Conservation (phyloP, 2,888 invertebrate genomes). For the Unio pictorum region DNA sequence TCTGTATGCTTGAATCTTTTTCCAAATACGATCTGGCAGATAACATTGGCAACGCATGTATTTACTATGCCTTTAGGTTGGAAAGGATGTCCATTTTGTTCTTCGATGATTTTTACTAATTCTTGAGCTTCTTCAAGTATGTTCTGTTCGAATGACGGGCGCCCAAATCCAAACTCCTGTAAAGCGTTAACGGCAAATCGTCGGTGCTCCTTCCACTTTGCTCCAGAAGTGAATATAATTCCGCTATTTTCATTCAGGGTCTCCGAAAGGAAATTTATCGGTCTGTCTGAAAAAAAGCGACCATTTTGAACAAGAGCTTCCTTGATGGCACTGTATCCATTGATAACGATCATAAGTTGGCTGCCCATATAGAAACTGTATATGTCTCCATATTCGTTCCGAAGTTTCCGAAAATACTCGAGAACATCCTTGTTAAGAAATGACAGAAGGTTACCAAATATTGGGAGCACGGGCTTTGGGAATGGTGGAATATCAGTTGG, state of each 20-base stretch:
- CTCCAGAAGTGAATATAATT: constrained; percentile 16
- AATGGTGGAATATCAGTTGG: constrained; percentile 14
- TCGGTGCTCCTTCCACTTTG: constrained; percentile 24
- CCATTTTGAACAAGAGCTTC: constrained; percentile 5
- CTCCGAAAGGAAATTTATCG: constrained; percentile 3
- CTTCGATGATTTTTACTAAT: too few species aligned
- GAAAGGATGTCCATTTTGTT: too few species aligned
- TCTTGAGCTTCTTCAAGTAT: constrained; percentile 19
- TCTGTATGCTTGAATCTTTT: too few species aligned
- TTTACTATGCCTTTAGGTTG: too few species aligned
- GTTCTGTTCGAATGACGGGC: constrained; percentile 12
- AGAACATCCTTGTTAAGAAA: constrained; percentile 3
- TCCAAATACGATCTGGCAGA: too few species aligned
- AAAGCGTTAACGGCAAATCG: constrained; percentile 15
- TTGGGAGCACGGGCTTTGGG: constrained; percentile 14
- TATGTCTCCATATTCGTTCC: constrained; percentile 20
- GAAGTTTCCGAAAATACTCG: constrained; percentile 6
- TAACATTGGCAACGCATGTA: too few species aligned
- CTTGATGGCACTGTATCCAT: constrained; percentile 18
- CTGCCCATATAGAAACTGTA: constrained; percentile 16
- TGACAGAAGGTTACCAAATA: constrained; percentile 19
- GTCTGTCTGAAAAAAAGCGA: constrained; percentile 13
- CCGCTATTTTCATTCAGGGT: not conserved
- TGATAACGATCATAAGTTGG: constrained; percentile 13
- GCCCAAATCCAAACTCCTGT: constrained; percentile 21